phyloP scores from a whole-genome alignment of 2,113 vertebrate genomes.

The Columba janthina region DNA sequence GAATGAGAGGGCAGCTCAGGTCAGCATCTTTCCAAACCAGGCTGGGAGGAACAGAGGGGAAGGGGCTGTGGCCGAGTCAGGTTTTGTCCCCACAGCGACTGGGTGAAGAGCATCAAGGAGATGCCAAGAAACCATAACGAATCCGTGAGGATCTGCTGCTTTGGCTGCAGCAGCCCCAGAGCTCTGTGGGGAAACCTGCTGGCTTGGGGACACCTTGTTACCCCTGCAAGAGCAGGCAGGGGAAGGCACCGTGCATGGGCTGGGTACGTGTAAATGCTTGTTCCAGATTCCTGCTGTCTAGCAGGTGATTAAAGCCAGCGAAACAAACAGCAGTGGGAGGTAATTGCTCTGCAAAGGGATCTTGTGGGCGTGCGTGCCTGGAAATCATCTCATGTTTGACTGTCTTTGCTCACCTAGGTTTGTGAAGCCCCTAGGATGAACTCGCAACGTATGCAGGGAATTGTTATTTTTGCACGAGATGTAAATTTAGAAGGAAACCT shows the following conservation, averaged over 20 bases:
- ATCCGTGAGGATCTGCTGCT: not conserved
- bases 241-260: fast-evolving
- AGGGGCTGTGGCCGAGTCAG: not conserved
- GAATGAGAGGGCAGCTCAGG: not conserved
- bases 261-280: not conserved
- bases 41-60: not conserved
- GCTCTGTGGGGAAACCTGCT: not conserved
- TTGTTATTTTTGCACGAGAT: too few species aligned
- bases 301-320: too few species aligned
- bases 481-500: too few species aligned
- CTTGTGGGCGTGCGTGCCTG: too few species aligned
- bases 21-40: not conserved
- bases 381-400: too few species aligned
- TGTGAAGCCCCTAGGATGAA: too few species aligned
- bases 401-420: too few species aligned
- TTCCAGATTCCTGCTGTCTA: not conserved
- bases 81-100: not conserved
- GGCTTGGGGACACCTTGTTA: not conserved
- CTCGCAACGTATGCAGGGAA: too few species aligned
- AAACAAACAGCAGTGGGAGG: too few species aligned
- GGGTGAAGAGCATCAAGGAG: not conserved
- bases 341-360: too few species aligned
- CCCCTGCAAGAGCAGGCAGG: not conserved
- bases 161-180: not conserved
- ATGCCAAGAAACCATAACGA: not conserved